A percentile compares a stretch with the other conserved stretches of the same genome.
These are phyloP conservation scores for Paraplagusia blochii DNA, from an alignment of 2,113 vertebrate species.

Conservation along the genomic window DNA sequence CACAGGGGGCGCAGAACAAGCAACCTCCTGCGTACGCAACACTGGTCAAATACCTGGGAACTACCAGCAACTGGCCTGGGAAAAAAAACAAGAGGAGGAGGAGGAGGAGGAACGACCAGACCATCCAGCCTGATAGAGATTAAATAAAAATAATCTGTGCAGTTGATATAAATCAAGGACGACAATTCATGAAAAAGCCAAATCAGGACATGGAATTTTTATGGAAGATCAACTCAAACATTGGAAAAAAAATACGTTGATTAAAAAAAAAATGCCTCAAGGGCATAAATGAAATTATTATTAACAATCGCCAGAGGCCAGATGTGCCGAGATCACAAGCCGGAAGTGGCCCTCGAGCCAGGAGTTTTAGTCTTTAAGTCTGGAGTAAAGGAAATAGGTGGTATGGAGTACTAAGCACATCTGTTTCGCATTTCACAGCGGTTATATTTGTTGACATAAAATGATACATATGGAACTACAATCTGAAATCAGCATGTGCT, in stretches of 20 bases:
- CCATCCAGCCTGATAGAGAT: constrained; percentile 49
- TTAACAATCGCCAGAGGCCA: too few relatives aligned
- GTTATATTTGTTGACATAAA: constrained; percentile 10
- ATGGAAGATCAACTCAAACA: too few relatives aligned
- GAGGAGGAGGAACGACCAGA: constrained; percentile 35
- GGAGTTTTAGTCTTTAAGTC: constrained; percentile 33
- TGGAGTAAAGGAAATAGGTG: constrained; percentile 21
- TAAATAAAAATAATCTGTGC: too few relatives aligned
- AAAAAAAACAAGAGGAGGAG: constrained; percentile 41
- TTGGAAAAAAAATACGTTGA: too few relatives aligned
- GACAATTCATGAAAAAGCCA: too few relatives aligned
- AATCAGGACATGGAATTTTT: too few relatives aligned
- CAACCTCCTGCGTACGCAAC: constrained; percentile 54
- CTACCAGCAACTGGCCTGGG: constrained; percentile 54
- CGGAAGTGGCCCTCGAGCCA: too few relatives aligned
- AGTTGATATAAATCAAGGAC: too few relatives aligned
- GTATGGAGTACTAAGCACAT: constrained; percentile 12
- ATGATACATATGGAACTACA: background rate
- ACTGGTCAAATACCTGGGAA: constrained; percentile 68
- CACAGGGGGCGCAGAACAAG: constrained; percentile 55
- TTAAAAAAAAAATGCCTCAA: too few relatives aligned
- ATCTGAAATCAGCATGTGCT: constrained; percentile 11
- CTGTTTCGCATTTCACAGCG: constrained; percentile 10
- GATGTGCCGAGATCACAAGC: too few relatives aligned
- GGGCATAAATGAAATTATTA: too few relatives aligned